Percentiles rank a stretch among this genome's conserved stretches.
Evolutionary conservation across 2,797 vertebrate species (phyloP).

Genomic region (Sebastes flavidus): DNA sequence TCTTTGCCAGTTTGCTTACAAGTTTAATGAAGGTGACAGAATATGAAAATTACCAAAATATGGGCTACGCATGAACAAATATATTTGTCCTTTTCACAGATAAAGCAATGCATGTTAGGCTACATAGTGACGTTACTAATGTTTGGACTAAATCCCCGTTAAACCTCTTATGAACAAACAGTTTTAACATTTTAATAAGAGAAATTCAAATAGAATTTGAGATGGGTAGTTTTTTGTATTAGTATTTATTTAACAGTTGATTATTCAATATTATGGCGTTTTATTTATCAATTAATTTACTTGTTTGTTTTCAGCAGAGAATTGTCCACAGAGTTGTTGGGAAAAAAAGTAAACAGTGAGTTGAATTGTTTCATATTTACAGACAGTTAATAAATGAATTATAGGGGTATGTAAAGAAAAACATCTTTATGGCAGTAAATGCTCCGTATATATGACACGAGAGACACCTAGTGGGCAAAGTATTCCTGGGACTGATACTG

Average conservation of each 20-base stretch:
- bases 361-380: not conserved
- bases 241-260: not conserved
- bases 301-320: not conserved
- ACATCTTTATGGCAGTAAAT: not conserved
- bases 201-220: not conserved
- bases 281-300: not conserved
- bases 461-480: constrained; percentile 48
- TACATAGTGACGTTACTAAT: too few relatives aligned
- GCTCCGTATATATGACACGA: not conserved
- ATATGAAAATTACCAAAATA: not conserved
- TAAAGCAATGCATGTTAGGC: not conserved
- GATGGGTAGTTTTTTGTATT: not conserved
- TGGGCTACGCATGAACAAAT: not conserved
- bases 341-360: too few relatives aligned
- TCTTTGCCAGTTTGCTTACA: not conserved
- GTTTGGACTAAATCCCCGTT: not conserved
- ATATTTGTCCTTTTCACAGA: not conserved
- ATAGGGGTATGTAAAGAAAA: not conserved
- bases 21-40: not conserved
- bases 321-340: not conserved
- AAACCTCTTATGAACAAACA: not conserved
- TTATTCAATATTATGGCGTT: not conserved
- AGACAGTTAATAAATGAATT: too few relatives aligned
- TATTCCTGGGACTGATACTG: not conserved
- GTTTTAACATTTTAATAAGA: not conserved